phyloP scores from a whole-genome alignment of 2,797 vertebrate genomes.

The Hippocampus kuda region DNA sequence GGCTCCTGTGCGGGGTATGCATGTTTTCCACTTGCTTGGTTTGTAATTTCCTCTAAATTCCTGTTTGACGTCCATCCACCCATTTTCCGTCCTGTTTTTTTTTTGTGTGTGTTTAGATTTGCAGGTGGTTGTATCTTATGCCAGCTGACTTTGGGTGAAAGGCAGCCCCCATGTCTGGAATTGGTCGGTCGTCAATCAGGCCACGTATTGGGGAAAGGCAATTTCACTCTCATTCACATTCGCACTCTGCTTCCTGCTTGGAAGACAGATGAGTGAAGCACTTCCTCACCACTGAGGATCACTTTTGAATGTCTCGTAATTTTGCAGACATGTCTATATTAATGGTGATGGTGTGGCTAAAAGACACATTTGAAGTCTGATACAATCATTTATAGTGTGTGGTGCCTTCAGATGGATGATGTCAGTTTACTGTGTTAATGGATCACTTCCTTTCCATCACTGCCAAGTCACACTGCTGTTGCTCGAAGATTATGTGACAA shows the following conservation, averaged over 20 bases:
- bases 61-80: no score
- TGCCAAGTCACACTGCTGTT: neutral
- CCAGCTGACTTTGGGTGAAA: neutral
- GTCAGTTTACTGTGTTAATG: neutral
- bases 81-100: no score
- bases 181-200: neutral
- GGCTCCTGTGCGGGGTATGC: no score
- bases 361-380: neutral
- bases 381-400: neutral
- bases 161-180: neutral
- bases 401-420: neutral
- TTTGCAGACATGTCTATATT: neutral
- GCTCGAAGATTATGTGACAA: slow-evolving; percentile 29
- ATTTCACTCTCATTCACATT: neutral
- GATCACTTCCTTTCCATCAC: neutral
- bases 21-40: no score
- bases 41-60: no score
- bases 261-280: neutral
- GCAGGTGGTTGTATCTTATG: neutral
- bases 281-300: neutral
- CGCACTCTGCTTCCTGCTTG: neutral
- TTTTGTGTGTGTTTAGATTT: neutral
- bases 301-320: neutral
- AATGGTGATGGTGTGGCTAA: neutral
- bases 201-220: neutral